A percentile compares a stretch with the other conserved stretches of the same genome.
phyloP scores from a whole-genome alignment of 1,140 invertebrate genomes.

The Wiebesia pumilae region DNA sequence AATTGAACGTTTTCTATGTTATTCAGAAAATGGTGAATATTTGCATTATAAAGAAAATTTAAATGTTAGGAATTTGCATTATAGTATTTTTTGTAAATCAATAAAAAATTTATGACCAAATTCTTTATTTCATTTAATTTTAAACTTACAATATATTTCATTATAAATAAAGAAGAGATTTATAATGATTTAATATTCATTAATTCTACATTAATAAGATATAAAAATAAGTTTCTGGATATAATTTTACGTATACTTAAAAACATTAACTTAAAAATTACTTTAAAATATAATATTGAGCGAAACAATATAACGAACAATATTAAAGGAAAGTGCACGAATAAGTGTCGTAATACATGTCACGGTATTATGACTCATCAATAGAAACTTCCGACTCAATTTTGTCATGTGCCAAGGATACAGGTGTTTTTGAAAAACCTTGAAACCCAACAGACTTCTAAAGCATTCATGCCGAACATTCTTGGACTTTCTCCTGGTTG shows the following conservation, averaged over 20 bases:
- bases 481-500: constrained; percentile 30
- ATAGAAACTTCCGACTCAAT: background rate
- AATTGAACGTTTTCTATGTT: background rate
- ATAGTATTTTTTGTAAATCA: background rate
- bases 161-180: background rate
- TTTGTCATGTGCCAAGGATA: constrained; percentile 34
- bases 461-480: constrained; percentile 8
- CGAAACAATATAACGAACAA: background rate
- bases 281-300: background rate
- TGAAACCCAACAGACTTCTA: background rate
- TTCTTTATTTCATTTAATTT: background rate
- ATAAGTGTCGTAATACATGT: background rate
- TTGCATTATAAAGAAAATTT: background rate
- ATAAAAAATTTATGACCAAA: background rate
- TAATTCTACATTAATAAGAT: background rate
- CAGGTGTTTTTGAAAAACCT: constrained; percentile 12
- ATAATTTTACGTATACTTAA: background rate
- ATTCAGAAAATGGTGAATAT: background rate
- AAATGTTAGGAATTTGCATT: background rate
- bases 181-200: background rate
- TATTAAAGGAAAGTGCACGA: background rate
- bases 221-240: background rate
- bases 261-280: background rate
- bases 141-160: background rate
- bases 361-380: background rate